Evolutionary conservation across 2,888 invertebrate genomes (phyloP).

Genomic region (Ctenicera cuprea): DNA sequence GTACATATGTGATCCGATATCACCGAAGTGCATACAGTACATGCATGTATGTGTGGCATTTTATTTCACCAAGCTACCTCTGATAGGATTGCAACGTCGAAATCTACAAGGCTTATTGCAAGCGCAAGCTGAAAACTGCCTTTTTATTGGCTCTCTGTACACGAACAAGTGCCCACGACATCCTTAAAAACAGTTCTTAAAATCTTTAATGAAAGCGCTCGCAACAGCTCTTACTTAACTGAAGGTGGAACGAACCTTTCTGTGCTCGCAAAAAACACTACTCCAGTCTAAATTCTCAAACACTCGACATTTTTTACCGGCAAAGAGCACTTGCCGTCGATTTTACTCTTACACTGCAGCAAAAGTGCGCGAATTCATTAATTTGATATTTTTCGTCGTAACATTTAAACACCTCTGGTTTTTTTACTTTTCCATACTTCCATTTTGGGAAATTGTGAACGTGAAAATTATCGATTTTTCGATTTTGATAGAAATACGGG

Average conservation of each 20-base stretch:
- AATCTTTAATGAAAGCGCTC: slow-evolving; percentile 40
- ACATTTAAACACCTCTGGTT: neutral
- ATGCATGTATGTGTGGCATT: slow-evolving; percentile 45
- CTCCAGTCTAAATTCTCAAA: slow-evolving; percentile 50
- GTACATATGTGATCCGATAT: slow-evolving; percentile 58
- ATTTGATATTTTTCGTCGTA: slow-evolving; percentile 26
- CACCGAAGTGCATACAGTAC: slow-evolving; percentile 57
- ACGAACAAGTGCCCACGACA: slow-evolving; percentile 28
- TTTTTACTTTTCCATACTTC: no score
- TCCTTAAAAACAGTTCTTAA: slow-evolving; percentile 30
- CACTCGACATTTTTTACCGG: slow-evolving; percentile 56
- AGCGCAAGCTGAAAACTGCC: slow-evolving; percentile 20
- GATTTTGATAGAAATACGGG: no score
- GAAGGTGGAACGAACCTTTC: slow-evolving; percentile 51
- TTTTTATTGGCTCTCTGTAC: slow-evolving; percentile 19
- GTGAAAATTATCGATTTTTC: no score
- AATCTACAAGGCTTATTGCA: slow-evolving; percentile 27
- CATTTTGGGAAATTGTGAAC: no score
- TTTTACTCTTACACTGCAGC: slow-evolving; percentile 38
- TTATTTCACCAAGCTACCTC: slow-evolving; percentile 31
- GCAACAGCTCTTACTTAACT: slow-evolving; percentile 48
- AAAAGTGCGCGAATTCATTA: slow-evolving; percentile 42
- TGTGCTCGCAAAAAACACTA: slow-evolving; percentile 33
- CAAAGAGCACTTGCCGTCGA: slow-evolving; percentile 45
- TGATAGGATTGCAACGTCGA: slow-evolving; percentile 23